These are phyloP conservation scores for Pseudoips prasinana DNA, from an alignment of 2,888 invertebrate genomes.

Conservation along the genomic window DNA sequence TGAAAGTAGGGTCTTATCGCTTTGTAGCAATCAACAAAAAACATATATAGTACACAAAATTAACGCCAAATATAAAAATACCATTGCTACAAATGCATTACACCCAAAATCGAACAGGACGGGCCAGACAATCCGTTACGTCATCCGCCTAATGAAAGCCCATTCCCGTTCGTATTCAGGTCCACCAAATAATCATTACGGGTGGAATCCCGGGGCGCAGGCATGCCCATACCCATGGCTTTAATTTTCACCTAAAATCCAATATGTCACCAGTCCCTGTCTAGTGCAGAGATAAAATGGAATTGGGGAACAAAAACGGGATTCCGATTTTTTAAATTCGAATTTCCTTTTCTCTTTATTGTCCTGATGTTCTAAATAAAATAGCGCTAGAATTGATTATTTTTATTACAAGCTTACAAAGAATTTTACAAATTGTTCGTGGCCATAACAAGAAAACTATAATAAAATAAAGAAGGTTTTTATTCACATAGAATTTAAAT, in stretches of 20 bases:
- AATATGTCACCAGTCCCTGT: conserved; percentile 35
- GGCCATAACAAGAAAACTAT: too few species aligned
- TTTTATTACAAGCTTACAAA: too few species aligned
- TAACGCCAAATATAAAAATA: too few species aligned
- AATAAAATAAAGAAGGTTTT: too few species aligned
- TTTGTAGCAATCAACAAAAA: too few species aligned
- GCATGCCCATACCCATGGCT: conserved; percentile 20
- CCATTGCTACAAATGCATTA: neutral
- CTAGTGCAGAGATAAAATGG: conserved; percentile 18
- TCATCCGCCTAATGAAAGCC: conserved; percentile 8
- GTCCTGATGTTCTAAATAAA: too few species aligned
- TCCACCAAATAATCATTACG: conserved; percentile 19
- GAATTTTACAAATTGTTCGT: too few species aligned
- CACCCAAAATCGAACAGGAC: conserved; percentile 1
- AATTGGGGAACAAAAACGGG: neutral
- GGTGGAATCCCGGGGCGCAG: conserved; percentile 13
- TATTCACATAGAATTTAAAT: too few species aligned
- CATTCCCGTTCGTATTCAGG: conserved; percentile 4
- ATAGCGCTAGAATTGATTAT: too few species aligned
- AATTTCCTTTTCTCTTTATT: neutral
- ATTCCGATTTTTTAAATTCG: conserved; percentile 1
- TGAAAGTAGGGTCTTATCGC: too few species aligned
- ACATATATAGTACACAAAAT: too few species aligned
- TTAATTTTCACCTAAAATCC: conserved; percentile 38
- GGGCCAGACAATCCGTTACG: conserved; percentile 1